Evolutionary conservation across 2,113 vertebrate species (phyloP).

Genomic region (Gallinago jamesoni): DNA sequence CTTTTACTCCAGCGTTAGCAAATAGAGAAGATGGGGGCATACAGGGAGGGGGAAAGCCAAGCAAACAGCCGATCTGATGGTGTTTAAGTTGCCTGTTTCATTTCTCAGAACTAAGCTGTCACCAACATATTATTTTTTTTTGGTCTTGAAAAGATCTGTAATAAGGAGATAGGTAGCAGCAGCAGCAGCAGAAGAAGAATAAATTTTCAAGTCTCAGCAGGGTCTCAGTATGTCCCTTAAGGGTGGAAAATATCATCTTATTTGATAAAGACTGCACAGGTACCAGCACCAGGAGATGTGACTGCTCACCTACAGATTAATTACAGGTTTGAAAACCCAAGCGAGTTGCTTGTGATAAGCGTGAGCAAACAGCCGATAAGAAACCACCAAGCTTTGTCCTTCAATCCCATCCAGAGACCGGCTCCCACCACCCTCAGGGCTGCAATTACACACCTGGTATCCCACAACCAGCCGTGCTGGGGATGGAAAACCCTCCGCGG

Average conservation of each 20-base stretch:
- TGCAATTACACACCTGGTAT: background rate
- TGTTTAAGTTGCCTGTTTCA: background rate
- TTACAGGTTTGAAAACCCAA: background rate
- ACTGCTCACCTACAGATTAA: background rate
- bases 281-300: background rate
- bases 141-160: background rate
- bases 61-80: background rate
- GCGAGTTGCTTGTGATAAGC: background rate
- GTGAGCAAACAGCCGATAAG: background rate
- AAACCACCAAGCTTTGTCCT: background rate
- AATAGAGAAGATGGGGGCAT: background rate
- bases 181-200: background rate
- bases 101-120: background rate
- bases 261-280: background rate
- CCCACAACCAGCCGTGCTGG: background rate
- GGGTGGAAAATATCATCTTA: background rate
- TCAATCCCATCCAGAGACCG: background rate
- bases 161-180: background rate
- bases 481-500: accelerated
- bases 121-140: background rate
- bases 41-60: background rate
- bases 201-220: background rate
- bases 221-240: background rate
- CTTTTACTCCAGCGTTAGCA: background rate
- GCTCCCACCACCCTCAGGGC: background rate